phyloP scores from a whole-genome alignment of 2,113 vertebrate species.

The Thamnaconus septentrionalis region DNA sequence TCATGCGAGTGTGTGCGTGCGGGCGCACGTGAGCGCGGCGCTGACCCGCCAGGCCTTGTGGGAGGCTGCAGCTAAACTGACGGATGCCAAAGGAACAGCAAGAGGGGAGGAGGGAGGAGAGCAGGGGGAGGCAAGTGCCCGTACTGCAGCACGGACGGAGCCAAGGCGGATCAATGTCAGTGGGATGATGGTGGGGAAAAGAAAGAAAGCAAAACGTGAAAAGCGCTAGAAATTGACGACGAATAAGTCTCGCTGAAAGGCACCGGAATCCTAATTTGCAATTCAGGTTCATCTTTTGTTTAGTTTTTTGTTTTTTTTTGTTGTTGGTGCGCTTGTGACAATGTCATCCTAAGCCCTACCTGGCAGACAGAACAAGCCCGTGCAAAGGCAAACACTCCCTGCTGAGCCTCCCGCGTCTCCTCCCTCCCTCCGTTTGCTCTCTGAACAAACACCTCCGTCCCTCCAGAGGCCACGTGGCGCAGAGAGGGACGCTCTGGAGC shows the following conservation, averaged over 20 bases:
- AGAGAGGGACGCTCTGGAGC: conserved; percentile 26
- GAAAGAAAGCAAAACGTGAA: not conserved
- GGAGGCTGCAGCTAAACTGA: conserved; percentile 61
- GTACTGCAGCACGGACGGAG: conserved; percentile 63
- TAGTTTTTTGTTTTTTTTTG: not conserved
- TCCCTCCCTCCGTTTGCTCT: conserved; percentile 15
- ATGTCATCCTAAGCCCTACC: conserved; percentile 5
- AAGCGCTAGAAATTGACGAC: not conserved
- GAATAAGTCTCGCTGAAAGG: too few relatives aligned
- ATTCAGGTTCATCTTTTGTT: not conserved
- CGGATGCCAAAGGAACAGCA: conserved; percentile 46
- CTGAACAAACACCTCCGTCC: conserved; percentile 54
- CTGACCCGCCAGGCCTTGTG: conserved; percentile 42
- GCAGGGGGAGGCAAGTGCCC: conserved; percentile 38
- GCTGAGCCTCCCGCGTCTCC: conserved; percentile 25
- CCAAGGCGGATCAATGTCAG: not conserved
- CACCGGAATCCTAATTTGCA: too few relatives aligned
- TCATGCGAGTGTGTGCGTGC: conserved; percentile 16
- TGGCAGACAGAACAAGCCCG: conserved; percentile 27
- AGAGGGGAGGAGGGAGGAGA: conserved; percentile 5
- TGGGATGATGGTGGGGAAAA: not conserved
- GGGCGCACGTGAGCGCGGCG: conserved; percentile 11
- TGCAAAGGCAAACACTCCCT: conserved; percentile 46
- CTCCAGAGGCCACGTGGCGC: conserved; percentile 29
- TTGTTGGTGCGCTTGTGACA: conserved; percentile 8